Conservation (phyloP, 2,797 vertebrate genomes). For the Microcaecilia unicolor region DNA sequence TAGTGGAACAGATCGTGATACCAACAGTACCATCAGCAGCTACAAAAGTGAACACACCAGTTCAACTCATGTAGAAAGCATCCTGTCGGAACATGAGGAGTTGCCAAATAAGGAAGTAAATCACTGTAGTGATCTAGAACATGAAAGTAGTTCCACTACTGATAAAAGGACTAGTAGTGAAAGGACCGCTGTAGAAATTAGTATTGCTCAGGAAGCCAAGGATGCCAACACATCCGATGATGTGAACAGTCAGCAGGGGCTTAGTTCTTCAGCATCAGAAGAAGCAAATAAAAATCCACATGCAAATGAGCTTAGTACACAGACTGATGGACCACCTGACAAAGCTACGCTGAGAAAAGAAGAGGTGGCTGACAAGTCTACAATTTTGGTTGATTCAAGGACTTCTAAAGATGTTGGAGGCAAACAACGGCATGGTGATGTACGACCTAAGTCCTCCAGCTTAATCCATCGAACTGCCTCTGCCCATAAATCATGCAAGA, state of each 20-base stretch:
- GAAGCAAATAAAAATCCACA: constrained; percentile 97
- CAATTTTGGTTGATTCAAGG: constrained; percentile 40
- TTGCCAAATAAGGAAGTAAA: constrained; percentile 66
- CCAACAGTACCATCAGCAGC: constrained; percentile 92
- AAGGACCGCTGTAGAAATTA: constrained; percentile 42
- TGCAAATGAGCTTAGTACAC: constrained; percentile 78
- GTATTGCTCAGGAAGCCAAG: constrained; percentile 33
- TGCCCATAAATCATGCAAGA: constrained; percentile 66
- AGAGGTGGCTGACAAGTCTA: constrained; percentile 43
- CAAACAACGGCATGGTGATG: constrained; percentile 61
- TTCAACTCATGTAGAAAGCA: constrained; percentile 89
- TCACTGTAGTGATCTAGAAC: constrained; percentile 47
- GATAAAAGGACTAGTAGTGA: constrained; percentile 53
- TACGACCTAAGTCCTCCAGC: constrained; percentile 64
- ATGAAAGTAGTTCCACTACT: constrained; percentile 39
- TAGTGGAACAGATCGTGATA: constrained; percentile 91
- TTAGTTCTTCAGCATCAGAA: constrained; percentile 70
- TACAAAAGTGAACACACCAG: constrained; percentile 93
- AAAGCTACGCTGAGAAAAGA: constrained; percentile 44
- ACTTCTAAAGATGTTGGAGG: constrained; percentile 45
- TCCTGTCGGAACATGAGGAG: constrained; percentile 68
- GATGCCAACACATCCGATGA: constrained; percentile 35
- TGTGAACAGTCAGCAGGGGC: constrained; percentile 43
- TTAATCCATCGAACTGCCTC: constrained; percentile 78
- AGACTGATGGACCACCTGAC: constrained; percentile 32